A percentile compares a stretch with the other conserved stretches of the same genome.
Evolutionary conservation across 2,113 vertebrate species (phyloP).

Genomic region (Natator depressus): DNA sequence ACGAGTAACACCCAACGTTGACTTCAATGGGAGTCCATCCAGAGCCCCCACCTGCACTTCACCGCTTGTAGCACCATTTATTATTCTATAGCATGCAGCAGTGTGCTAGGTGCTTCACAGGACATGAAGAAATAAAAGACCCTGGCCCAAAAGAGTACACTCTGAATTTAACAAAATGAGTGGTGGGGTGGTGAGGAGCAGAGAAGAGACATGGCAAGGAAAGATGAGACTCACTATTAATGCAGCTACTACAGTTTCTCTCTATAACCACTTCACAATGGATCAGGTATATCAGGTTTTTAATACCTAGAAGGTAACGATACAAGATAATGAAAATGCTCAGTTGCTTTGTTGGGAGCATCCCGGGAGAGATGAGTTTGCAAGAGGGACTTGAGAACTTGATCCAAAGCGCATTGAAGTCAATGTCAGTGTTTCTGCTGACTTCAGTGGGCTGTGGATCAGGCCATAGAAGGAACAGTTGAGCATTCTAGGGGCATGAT

Average conservation of each 20-base stretch:
- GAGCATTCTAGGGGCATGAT: accelerated
- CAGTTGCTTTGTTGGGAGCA: not conserved
- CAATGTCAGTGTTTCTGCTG: not conserved
- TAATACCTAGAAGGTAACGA: not conserved
- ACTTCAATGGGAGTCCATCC: not conserved
- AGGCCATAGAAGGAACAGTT: not conserved
- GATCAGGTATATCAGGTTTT: not conserved
- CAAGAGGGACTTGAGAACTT: not conserved
- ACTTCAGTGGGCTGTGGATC: not conserved
- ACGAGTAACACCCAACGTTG: not conserved
- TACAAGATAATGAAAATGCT: not conserved
- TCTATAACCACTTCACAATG: not conserved
- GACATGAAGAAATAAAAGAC: not conserved
- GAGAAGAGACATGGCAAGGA: not conserved
- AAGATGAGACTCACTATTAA: not conserved
- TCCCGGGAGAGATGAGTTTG: not conserved
- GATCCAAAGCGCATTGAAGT: not conserved
- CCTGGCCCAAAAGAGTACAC: not conserved
- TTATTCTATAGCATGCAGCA: not conserved
- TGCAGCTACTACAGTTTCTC: not conserved
- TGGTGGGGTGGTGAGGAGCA: not conserved
- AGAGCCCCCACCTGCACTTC: not conserved
- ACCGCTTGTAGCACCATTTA: not conserved
- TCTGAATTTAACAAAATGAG: not conserved
- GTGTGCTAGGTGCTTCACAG: not conserved